Base-by-base conservation (phyloP, 2,888 invertebrate species). In the Eupithecia insigniata region DNA sequence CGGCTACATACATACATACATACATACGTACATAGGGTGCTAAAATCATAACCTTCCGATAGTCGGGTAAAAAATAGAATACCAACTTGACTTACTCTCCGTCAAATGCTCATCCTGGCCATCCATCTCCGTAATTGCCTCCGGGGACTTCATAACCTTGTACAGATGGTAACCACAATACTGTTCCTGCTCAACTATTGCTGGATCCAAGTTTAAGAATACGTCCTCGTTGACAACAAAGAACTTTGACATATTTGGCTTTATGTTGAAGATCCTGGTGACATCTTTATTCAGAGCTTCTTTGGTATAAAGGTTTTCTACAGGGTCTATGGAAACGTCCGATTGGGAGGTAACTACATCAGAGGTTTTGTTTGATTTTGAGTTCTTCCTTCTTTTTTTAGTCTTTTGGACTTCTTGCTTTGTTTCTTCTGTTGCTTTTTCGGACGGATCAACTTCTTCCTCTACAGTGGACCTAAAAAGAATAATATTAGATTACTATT, bases 31-130 rank as follows among this genome's bases (percentile, higher is more conserved):
- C n/a, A n/a, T n/a, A n/a, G n/a, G n/a, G n/a, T n/a, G n/a, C n/a
- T n/a, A n/a, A n/a, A n/a, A n/a, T n/a, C n/a, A n/a, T n/a, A n/a
- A n/a, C n/a, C n/a, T n/a, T n/a, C n/a, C n/a, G n/a, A n/a, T n/a
- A n/a, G n/a, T n/a, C n/a, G n/a, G n/a, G n/a, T n/a, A n/a, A 34
- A 34, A 22, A 55, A 55, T 26, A 28, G 30, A 30, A 60, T 60
- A 7, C 12, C 10, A 60, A 2, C 2, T 58, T 65, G 55, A 73
- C 73, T 32, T 71, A 74, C 74, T 66, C 14, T 71, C 55, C 28
- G 30, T 74, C 1, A 71, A 34, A 6, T 69, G 71, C 46, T 73
- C 67, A 43, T 76, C 75, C 22, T 8, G 55, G 0, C 22, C 34
- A 10, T 66, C 30, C 58, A 58, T 66, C 22, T 68, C 60, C 3